phyloP scores from a whole-genome alignment of 2,797 vertebrate genomes.

The Columba guinea region DNA sequence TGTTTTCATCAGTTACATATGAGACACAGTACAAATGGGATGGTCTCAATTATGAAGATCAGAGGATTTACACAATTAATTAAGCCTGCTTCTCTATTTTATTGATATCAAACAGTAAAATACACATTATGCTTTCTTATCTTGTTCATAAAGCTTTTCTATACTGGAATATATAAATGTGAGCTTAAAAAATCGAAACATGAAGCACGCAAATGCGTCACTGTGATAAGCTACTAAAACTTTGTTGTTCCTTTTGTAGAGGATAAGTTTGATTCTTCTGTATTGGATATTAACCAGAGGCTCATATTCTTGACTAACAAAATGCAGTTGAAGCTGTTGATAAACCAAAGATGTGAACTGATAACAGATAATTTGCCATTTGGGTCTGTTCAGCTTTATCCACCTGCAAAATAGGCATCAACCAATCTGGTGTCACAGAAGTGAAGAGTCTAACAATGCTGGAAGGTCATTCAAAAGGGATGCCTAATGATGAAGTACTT shows the following conservation, averaged over 20 bases:
- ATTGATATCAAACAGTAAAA: not conserved
- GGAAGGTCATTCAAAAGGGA: not conserved
- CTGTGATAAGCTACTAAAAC: not conserved
- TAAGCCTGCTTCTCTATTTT: not conserved
- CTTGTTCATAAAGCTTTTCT: not conserved
- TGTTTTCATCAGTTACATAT: constrained; percentile 5
- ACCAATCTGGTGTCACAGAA: not conserved
- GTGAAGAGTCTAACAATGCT: not conserved
- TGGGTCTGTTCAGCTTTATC: not conserved
- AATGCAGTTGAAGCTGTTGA: not conserved
- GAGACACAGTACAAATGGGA: not conserved
- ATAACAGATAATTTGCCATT: not conserved
- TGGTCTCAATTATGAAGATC: constrained; percentile 28
- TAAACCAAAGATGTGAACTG: not conserved
- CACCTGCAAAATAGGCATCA: not conserved
- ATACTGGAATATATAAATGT: not conserved
- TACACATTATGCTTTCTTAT: not conserved
- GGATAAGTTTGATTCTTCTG: not conserved
- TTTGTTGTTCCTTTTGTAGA: not conserved
- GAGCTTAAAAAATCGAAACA: constrained; percentile 3
- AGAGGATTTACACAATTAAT: constrained; percentile 23
- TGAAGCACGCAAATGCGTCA: not conserved
- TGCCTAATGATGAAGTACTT: not conserved
- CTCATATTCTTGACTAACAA: not conserved
- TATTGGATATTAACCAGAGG: not conserved